These are phyloP conservation scores for Zootoca vivipara DNA, from an alignment of 2,113 vertebrate species.

Conservation along the genomic window DNA sequence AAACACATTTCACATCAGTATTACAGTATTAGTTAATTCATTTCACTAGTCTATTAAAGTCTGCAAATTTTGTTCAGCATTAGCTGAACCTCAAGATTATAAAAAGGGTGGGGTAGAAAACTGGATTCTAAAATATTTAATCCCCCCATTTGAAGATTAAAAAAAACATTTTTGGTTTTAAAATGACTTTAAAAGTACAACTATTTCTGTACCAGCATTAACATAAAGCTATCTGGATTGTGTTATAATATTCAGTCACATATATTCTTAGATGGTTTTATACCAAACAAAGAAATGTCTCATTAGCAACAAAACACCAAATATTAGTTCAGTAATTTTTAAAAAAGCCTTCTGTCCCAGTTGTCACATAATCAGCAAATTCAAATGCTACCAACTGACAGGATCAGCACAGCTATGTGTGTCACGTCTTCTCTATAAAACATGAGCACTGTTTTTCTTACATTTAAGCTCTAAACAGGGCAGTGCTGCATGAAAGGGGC, in stretches of 20 bases:
- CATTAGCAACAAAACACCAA: background rate
- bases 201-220: background rate
- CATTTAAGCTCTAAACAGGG: background rate
- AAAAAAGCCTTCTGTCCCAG: background rate
- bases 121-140: background rate
- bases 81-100: background rate
- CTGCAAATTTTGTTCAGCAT: background rate
- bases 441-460: background rate
- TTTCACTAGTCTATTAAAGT: background rate
- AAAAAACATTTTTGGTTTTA: background rate
- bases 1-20: no score
- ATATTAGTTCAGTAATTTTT: background rate
- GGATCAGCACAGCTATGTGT: background rate
- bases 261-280: background rate
- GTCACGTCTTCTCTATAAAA: background rate
- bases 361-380: background rate
- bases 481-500: background rate
- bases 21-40: no score
- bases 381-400: background rate
- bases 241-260: fast-evolving
- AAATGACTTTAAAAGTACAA: background rate
- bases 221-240: background rate
- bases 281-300: background rate
- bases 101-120: background rate
- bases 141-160: background rate